Conservation (phyloP, 1,140 invertebrate genomes). For the Dreissena rostriformis region DNA sequence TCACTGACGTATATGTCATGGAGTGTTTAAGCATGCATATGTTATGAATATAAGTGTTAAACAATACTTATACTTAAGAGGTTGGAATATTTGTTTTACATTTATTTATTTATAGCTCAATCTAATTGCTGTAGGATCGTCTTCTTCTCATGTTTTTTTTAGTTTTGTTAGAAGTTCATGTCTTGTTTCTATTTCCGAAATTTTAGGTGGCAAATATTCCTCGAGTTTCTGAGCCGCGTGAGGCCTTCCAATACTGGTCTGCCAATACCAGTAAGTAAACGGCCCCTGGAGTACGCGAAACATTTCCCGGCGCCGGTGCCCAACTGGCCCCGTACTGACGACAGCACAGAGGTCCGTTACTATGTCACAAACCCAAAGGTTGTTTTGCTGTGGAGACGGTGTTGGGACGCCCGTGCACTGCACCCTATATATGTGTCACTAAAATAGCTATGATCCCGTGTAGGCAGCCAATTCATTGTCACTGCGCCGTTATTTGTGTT, state of each 20-base stretch:
- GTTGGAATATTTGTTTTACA: background rate
- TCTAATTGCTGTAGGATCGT: background rate
- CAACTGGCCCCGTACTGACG: conserved; percentile 61
- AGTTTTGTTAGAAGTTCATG: background rate
- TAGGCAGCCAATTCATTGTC: too few relatives aligned
- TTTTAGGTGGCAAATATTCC: conserved; percentile 64
- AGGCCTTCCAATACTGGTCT: conserved; percentile 65
- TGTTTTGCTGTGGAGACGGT: background rate
- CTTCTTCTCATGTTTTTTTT: background rate
- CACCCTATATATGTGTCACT: too few relatives aligned
- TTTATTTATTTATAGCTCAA: background rate
- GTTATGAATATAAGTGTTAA: conserved; percentile 1
- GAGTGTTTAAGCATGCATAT: background rate
- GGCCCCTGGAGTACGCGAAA: conserved; percentile 66
- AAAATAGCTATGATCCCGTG: too few relatives aligned
- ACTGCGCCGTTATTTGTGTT: too few relatives aligned
- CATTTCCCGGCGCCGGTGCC: conserved; percentile 59
- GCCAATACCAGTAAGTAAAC: conserved; percentile 65
- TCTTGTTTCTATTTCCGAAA: too few relatives aligned
- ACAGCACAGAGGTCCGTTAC: conserved; percentile 47
- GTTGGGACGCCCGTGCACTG: too few relatives aligned
- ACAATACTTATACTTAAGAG: background rate
- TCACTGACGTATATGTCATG: background rate
- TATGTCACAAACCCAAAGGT: conserved; percentile 17
- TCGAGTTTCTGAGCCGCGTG: conserved; percentile 62